phyloP scores from a whole-genome alignment of 2,113 vertebrate species.

The Panurus biarmicus region DNA sequence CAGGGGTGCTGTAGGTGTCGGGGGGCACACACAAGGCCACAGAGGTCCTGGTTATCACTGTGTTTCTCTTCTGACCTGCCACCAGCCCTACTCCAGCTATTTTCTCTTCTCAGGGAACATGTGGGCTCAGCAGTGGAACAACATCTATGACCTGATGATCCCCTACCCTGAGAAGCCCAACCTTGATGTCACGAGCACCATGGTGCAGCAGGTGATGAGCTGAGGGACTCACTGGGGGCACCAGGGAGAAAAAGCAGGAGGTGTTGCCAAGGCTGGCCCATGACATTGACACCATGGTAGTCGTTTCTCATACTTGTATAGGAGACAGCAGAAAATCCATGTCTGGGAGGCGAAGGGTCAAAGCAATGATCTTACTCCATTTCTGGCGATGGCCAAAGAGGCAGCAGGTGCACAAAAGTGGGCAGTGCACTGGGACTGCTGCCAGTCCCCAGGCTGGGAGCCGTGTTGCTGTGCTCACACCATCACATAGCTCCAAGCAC shows the following conservation, averaged over 20 bases:
- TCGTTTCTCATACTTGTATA: neutral
- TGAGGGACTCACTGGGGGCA: neutral
- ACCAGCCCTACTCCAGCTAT: neutral
- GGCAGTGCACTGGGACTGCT: neutral
- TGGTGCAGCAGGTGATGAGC: slow-evolving; percentile 77
- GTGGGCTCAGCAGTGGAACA: slow-evolving; percentile 98
- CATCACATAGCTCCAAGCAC: neutral
- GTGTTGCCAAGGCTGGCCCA: neutral
- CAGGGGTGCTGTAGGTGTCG: neutral
- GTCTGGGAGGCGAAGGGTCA: neutral
- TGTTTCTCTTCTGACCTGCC: neutral
- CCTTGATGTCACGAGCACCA: slow-evolving; percentile 82
- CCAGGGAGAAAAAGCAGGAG: neutral
- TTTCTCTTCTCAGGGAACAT: slow-evolving; percentile 82
- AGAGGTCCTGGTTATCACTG: neutral
- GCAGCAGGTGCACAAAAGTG: neutral
- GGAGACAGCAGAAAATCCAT: neutral
- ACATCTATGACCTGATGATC: slow-evolving; percentile 86
- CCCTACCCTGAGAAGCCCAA: slow-evolving; percentile 88
- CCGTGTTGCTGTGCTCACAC: fast-evolving
- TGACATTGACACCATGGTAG: neutral
- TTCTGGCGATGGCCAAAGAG: neutral
- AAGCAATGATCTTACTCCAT: neutral
- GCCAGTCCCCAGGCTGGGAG: neutral
- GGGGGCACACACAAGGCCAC: neutral